Evolutionary conservation across 1,140 invertebrate genomes (phyloP).

Genomic region (Drosophila serrata): DNA sequence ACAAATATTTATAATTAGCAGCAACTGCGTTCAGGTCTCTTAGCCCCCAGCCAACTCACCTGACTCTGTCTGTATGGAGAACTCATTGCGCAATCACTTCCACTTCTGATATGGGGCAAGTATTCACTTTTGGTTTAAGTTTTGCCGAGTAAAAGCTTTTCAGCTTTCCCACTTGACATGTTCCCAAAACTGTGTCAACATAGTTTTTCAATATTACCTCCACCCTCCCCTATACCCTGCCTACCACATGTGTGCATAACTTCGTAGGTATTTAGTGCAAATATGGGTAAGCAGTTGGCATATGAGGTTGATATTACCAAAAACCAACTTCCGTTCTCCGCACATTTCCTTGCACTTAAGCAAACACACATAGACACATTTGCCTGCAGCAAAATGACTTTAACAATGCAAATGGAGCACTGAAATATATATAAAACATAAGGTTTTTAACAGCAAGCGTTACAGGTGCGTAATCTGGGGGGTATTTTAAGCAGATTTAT

Average conservation of each 20-base stretch:
- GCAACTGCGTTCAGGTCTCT: constrained; percentile 2
- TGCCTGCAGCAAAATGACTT: constrained; percentile 18
- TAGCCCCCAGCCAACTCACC: constrained; percentile 10
- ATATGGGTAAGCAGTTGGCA: constrained; percentile 41
- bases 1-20: constrained; percentile 40
- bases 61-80: constrained; percentile 12
- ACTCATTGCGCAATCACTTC: constrained; percentile 40
- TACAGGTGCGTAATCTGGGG: constrained; percentile 8
- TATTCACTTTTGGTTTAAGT: constrained; percentile 25
- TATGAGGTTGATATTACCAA: constrained; percentile 48
- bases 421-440: constrained; percentile 18
- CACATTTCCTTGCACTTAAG: constrained; percentile 38
- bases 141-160: constrained; percentile 38
- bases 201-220: constrained; percentile 44
- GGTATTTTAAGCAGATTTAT: no score
- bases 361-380: constrained; percentile 26
- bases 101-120: constrained; percentile 23
- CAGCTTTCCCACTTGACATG: constrained; percentile 38
- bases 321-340: constrained; percentile 28
- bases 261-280: constrained; percentile 24
- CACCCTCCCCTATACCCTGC: neutral
- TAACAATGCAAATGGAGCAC: constrained; percentile 46
- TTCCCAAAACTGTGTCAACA: constrained; percentile 45
- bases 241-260: constrained; percentile 11
- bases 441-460: no score